phyloP scores from a whole-genome alignment of 2,113 vertebrate species.

The Jaculus jaculus region DNA sequence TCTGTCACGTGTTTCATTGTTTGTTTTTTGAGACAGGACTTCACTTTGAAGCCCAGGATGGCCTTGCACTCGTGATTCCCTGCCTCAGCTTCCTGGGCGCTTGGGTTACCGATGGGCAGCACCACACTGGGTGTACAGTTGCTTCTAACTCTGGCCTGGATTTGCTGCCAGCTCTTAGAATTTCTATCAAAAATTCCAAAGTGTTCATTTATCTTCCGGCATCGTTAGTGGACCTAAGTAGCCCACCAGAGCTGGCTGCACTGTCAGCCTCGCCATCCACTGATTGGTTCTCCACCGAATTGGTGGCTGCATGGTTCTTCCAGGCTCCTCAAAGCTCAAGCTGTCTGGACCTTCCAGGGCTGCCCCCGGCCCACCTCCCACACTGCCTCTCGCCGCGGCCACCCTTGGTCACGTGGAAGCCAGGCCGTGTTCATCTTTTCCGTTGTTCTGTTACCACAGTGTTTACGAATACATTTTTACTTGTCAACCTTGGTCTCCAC shows the following conservation, averaged over 20 bases:
- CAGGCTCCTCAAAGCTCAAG: rapidly evolving
- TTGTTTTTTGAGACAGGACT: not conserved
- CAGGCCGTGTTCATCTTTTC: not conserved
- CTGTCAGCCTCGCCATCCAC: rapidly evolving
- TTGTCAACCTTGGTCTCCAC: not conserved
- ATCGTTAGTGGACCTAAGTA: rapidly evolving
- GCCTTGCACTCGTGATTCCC: not conserved
- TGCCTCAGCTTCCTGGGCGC: not conserved
- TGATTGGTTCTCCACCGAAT: rapidly evolving
- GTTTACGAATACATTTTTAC: not conserved
- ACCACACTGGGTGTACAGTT: too few species aligned
- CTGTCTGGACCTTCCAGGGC: rapidly evolving
- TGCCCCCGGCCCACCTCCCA: not conserved
- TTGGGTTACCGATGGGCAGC: not conserved
- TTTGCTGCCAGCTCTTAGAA: not conserved
- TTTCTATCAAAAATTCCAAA: not conserved
- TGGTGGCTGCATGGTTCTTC: rapidly evolving
- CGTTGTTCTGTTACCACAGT: not conserved
- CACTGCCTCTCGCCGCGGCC: rapidly evolving
- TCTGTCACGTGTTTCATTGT: not conserved
- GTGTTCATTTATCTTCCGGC: rapidly evolving
- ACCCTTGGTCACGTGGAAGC: not conserved
- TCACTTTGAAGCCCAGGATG: not conserved
- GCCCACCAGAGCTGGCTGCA: not conserved
- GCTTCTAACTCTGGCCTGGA: not conserved